Evolutionary conservation across 1,140 invertebrate species (phyloP).

Genomic region (Zaprionus camerounensis): DNA sequence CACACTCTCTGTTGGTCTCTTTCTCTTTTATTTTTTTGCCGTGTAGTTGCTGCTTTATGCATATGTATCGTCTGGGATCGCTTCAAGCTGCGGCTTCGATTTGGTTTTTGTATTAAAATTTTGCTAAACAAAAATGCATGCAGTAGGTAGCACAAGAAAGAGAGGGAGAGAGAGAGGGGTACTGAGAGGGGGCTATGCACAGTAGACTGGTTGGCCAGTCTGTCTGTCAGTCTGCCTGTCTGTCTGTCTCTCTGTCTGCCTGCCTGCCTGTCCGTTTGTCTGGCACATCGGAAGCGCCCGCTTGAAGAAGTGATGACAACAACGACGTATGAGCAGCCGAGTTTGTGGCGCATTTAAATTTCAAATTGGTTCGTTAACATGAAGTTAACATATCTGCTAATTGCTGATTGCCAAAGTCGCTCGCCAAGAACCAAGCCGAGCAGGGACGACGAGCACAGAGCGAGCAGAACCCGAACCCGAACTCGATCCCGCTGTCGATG

Average conservation of each 20-base stretch:
- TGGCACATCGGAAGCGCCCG: constrained; percentile 52
- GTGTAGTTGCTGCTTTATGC: constrained; percentile 62
- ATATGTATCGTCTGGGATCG: constrained; percentile 78
- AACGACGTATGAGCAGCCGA: constrained; percentile 77
- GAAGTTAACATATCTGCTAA: constrained; percentile 83
- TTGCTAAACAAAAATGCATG: constrained; percentile 71
- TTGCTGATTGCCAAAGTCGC: constrained; percentile 81
- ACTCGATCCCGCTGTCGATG: constrained; percentile 26
- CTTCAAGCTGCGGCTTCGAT: constrained; percentile 53
- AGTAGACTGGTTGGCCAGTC: constrained; percentile 41
- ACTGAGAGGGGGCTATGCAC: background rate
- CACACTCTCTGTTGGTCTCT: constrained; percentile 20
- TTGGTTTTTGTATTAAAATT: constrained; percentile 76
- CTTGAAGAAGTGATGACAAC: constrained; percentile 78
- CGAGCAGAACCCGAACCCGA: constrained; percentile 10
- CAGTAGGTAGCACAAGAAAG: constrained; percentile 2
- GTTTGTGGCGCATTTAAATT: constrained; percentile 82
- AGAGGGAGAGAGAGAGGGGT: background rate
- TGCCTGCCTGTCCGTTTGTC: background rate
- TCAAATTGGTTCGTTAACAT: constrained; percentile 82
- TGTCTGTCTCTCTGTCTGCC: background rate
- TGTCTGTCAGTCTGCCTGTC: background rate
- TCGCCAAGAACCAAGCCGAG: constrained; percentile 38
- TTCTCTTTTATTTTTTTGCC: constrained; percentile 30
- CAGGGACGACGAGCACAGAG: constrained; percentile 15